Conservation (phyloP, 1,140 invertebrate species). For the Calosoma granatense region DNA sequence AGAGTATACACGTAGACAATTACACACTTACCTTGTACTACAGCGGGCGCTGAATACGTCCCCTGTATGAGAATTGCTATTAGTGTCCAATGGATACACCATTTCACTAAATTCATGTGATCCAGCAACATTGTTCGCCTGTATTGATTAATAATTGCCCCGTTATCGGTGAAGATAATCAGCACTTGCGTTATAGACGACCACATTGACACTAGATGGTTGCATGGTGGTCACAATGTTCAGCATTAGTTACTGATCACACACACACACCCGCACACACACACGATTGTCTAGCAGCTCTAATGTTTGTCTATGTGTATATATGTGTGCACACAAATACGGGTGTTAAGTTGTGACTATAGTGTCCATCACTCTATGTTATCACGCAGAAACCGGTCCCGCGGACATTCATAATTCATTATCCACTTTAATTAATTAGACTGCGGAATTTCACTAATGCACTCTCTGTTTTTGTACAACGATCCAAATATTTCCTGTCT, state of each 20-base stretch:
- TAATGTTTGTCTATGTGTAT: no score
- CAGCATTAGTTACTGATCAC: neutral
- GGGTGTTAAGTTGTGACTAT: no score
- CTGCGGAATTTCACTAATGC: slow-evolving; percentile 1
- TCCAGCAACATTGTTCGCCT: neutral
- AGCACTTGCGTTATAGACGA: neutral
- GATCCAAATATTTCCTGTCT: neutral
- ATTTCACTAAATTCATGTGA: slow-evolving; percentile 8
- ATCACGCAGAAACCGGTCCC: no score
- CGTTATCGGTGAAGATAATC: neutral
- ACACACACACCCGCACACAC: no score
- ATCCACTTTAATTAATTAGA: neutral
- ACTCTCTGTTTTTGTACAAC: neutral
- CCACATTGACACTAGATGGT: neutral
- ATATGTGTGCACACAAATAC: no score
- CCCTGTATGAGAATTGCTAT: neutral
- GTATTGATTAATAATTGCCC: slow-evolving; percentile 6
- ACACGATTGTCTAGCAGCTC: no score
- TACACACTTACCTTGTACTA: neutral
- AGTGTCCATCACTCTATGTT: no score
- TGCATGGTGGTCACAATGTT: neutral
- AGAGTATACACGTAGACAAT: neutral
- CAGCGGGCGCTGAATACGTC: neutral
- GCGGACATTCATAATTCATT: slow-evolving; percentile 2
- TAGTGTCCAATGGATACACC: slow-evolving; percentile 1